Percentiles rank a stretch among this genome's conserved stretches.
phyloP scores from a whole-genome alignment of 1,140 invertebrate species.

The Eupristina koningsbergeri region DNA sequence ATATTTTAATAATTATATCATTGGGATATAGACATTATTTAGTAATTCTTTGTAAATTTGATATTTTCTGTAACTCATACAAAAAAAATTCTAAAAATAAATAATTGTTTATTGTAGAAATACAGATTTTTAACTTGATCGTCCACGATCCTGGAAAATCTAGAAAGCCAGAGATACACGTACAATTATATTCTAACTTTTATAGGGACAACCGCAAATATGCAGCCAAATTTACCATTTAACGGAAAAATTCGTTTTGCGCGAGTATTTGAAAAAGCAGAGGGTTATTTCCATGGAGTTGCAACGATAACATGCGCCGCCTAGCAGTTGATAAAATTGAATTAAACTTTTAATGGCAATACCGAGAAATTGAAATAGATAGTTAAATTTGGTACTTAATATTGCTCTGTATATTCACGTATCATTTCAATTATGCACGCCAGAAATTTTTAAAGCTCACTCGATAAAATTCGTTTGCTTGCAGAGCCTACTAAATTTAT shows the following conservation, averaged over 20 bases:
- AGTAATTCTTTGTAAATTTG: not conserved
- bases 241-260: not conserved
- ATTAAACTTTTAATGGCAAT: constrained; percentile 36
- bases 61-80: not conserved
- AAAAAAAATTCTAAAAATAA: not conserved
- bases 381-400: not conserved
- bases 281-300: not conserved
- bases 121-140: not conserved
- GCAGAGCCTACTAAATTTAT: not conserved
- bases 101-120: not conserved
- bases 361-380: constrained; percentile 10
- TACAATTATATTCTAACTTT: too few relatives aligned
- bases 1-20: constrained; percentile 3
- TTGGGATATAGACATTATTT: not conserved
- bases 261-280: not conserved
- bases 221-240: not conserved
- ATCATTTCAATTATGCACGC: not conserved
- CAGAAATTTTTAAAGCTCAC: not conserved
- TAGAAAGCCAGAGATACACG: not conserved
- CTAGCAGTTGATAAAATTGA: not conserved
- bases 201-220: too few relatives aligned
- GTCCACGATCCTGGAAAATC: too few relatives aligned
- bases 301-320: not conserved
- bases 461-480: not conserved
- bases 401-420: not conserved